Conservation (phyloP, 2,888 invertebrate species). For the Microctonus hyperodae region DNA sequence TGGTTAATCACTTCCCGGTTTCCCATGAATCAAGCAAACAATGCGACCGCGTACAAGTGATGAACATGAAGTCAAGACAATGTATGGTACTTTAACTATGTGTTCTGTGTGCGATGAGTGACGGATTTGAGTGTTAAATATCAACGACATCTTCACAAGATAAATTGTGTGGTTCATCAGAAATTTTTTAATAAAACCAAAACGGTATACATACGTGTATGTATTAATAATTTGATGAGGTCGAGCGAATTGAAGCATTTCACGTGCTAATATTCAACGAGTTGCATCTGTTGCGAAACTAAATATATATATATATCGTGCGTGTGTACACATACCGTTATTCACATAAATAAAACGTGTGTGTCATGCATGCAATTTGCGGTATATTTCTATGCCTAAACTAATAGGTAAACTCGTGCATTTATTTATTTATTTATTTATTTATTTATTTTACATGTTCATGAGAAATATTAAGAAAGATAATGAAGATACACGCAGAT, state of each 20-base stretch:
- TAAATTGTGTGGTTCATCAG: not conserved
- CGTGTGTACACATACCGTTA: conserved; percentile 18
- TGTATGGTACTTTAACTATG: too few relatives aligned
- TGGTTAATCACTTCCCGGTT: conserved; percentile 54
- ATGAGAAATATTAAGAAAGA: too few relatives aligned
- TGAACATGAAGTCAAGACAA: conserved; percentile 28
- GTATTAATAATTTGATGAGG: conserved; percentile 1
- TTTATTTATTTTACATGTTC: not conserved
- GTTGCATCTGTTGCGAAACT: conserved; percentile 17
- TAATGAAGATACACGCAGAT: not conserved
- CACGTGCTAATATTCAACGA: not conserved
- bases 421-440: not conserved
- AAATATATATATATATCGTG: conserved; percentile 15
- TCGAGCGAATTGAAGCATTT: conserved; percentile 3
- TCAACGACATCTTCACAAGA: not conserved
- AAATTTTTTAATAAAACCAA: not conserved
- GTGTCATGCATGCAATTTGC: not conserved
- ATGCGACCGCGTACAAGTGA: conserved; percentile 46
- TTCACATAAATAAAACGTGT: not conserved
- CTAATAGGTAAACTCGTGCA: not conserved
- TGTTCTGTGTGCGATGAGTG: too few relatives aligned
- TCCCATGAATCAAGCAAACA: conserved; percentile 58
- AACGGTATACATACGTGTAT: not conserved
- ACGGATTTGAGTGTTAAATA: conserved; percentile 9
- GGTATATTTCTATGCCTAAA: conserved; percentile 17